Percentiles rank a stretch among this genome's conserved stretches.
Evolutionary conservation across 2,113 vertebrate species (phyloP).

Genomic region (Empidonax alnorum): DNA sequence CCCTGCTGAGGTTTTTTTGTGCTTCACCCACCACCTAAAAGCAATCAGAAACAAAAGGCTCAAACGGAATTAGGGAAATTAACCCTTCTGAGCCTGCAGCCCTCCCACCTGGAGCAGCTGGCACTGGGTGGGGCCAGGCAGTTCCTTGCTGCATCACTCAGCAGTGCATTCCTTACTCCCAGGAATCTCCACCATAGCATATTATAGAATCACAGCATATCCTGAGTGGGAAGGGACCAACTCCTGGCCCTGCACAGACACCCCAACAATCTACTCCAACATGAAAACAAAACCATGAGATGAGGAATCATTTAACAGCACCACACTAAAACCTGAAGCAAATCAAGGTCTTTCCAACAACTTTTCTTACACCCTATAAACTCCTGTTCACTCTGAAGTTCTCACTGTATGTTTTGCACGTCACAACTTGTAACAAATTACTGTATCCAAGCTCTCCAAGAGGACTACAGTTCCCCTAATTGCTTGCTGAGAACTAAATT

Average conservation of each 20-base stretch:
- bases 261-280: not conserved
- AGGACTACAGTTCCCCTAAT: not conserved
- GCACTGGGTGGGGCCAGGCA: not conserved
- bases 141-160: not conserved
- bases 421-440: not conserved
- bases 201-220: not conserved
- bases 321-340: not conserved
- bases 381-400: not conserved
- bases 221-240: not conserved
- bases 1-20: not conserved
- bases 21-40: not conserved
- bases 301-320: not conserved
- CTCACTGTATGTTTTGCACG: not conserved
- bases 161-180: not conserved
- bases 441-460: not conserved
- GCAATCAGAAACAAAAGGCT: not conserved
- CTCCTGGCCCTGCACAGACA: not conserved
- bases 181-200: not conserved
- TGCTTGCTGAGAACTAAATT: not conserved
- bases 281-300: not conserved
- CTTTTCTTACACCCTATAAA: not conserved
- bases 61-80: not conserved
- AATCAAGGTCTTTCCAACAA: not conserved
- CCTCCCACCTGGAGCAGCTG: not conserved
- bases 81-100: not conserved